Base-by-base conservation (phyloP, 1,140 invertebrate genomes). In the Galleria mellonella region DNA sequence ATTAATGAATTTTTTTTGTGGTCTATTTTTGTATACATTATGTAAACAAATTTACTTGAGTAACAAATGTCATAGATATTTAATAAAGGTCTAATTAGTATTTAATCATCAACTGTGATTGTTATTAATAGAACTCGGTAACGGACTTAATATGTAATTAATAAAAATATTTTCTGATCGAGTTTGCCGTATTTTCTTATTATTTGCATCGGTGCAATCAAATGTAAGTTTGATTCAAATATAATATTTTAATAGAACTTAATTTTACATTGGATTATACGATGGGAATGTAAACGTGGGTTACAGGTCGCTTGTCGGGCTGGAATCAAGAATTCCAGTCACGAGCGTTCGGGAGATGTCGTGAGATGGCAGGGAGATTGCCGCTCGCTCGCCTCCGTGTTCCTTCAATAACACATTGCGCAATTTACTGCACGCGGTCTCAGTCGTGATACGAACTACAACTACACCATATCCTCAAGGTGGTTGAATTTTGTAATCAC, bases 371-470 rank as follows among this genome's bases (percentile, higher is more conserved):
- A 64, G 61, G 50, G 31, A 72, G 67, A 69, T 71, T 59, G 49
- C 52, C 43, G 38, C 43, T 40, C 55, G 54, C 47, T 51, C 54
- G 47, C 51, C 49, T 43, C 50, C 48, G 50, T 55, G 55, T 47
- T 54, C 63, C 67, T 65, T 72, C 55, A 65, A 71, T 69, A 71
- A 45, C 55, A 54, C 58, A 68, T 81, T 81, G 73, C 72, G 66
- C 73, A 81, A 81, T 73, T 72, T 64, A 60, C 60, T 70, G 60
- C 62, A 72, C 60, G 67, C 64, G 51, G 39, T 45, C 17, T 23
- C 39, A 48, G 47, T 72, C 67, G 67, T 76, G 71, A 71, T 70
- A 55, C 55, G 60, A 53, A n/a, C n/a, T n/a, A n/a, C n/a, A 47
- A 50, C 51, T 55, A 66, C 60, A 61, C 55, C 47, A 61, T 63